phyloP scores from a whole-genome alignment of 2,797 vertebrate species.

The Pangasius mekongensis region DNA sequence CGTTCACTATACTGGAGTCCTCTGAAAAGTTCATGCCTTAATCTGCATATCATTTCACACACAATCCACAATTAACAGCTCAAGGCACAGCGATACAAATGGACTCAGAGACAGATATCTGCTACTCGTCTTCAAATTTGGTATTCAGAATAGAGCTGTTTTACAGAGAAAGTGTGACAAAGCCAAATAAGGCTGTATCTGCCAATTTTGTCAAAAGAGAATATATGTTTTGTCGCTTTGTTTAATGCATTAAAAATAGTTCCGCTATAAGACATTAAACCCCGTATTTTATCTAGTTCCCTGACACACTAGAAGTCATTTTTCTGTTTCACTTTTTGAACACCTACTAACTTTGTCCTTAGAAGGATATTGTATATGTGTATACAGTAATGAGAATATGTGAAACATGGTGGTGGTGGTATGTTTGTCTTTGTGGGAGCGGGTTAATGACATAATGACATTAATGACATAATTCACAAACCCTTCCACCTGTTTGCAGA shows the following conservation, averaged over 20 bases:
- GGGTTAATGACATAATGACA: neutral
- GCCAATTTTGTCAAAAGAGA: neutral
- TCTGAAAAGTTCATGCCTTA: slow-evolving; percentile 22
- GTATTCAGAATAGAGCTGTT: slow-evolving; percentile 27
- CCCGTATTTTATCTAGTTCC: neutral
- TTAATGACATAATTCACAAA: neutral
- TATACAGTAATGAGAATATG: neutral
- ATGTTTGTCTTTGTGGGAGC: neutral
- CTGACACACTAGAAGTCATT: neutral
- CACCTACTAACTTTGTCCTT: neutral
- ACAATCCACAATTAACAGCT: neutral
- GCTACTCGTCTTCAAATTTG: neutral
- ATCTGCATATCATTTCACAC: slow-evolving; percentile 1
- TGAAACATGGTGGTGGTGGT: neutral
- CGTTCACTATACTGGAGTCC: neutral
- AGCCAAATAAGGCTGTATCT: neutral
- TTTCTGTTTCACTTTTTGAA: neutral
- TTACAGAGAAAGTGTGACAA: neutral
- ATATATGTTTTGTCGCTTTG: neutral
- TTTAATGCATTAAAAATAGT: neutral
- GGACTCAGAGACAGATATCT: neutral
- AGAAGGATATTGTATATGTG: neutral
- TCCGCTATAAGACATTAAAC: neutral
- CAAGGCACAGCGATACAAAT: too few species aligned
- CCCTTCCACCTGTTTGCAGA: slow-evolving; percentile 72